Evolutionary conservation across 2,113 vertebrate species (phyloP).

Genomic region (Nibea albiflora): DNA sequence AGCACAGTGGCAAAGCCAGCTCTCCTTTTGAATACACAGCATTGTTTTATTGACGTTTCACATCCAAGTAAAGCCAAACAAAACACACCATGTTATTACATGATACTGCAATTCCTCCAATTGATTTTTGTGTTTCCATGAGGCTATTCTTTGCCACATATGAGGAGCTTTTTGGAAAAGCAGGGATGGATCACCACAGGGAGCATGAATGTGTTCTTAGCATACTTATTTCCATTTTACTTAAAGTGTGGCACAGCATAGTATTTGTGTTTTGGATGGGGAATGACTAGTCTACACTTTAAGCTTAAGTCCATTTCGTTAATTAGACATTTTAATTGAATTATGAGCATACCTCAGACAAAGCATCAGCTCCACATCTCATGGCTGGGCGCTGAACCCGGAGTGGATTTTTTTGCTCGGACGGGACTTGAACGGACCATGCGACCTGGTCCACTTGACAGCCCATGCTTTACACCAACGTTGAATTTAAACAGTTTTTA

Average conservation of each 20-base stretch:
- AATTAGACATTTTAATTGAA: constrained; percentile 29
- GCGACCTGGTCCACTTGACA: constrained; percentile 75
- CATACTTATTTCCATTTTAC: not conserved
- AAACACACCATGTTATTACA: constrained; percentile 46
- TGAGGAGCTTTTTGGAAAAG: constrained; percentile 52
- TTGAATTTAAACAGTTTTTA: constrained; percentile 47
- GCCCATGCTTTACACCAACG: constrained; percentile 45
- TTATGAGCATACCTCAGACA: constrained; percentile 68
- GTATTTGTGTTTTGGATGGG: not conserved
- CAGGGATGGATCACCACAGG: constrained; percentile 60
- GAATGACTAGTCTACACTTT: not conserved
- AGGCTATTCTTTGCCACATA: constrained; percentile 52
- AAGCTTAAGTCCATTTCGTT: not conserved
- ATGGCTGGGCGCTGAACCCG: constrained; percentile 56
- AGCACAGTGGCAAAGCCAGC: not conserved
- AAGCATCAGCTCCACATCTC: constrained; percentile 66
- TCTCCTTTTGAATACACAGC: not conserved
- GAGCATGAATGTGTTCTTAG: not conserved
- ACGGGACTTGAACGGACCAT: constrained; percentile 77
- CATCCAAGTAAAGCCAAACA: constrained; percentile 29
- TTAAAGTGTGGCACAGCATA: not conserved
- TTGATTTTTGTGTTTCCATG: constrained; percentile 56
- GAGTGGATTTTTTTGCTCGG: constrained; percentile 72
- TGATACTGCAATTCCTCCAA: constrained; percentile 53
- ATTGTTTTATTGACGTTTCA: constrained; percentile 31